Evolutionary conservation across 1,140 invertebrate genomes (phyloP), one percentile per base, ranked within the genome.

Genomic region (Caenorhabditis remanei): DNA sequence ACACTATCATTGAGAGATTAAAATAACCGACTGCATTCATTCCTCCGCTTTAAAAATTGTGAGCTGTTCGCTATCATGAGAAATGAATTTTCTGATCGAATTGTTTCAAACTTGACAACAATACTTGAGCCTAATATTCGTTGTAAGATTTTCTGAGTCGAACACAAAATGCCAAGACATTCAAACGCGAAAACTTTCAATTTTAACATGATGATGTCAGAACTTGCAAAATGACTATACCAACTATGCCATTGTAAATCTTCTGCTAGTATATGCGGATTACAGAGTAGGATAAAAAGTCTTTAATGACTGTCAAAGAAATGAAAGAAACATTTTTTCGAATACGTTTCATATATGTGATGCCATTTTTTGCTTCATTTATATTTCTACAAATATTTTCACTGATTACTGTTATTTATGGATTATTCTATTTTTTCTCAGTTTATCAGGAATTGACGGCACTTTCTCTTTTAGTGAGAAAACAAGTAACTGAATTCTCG

Each of bases 251-350:
- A 53, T 79, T 21, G 46, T 79, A 79, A 79, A 79, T 79, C 71
- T 50, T n/a, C n/a, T 21, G 32, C 61, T 65, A 41, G 16, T 65
- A 40, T 71, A 71, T 71, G n/a, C 32, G 71, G 71, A 79, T 79
- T 79, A 79, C 43, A 79, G 14, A 79, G n/a, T 6, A 21, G 8
- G 65, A 71, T 46, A 46, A 71, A 40, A 19, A 14, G 19, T n/a
- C 21, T 79, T 40, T 21, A 53, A 79, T 79, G 71, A n/a, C 46
- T 21, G 46, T 50, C 14, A 19, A 53, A 53, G 21, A 9, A 24
- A n/a, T 24, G 13, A 21, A 32, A 13, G n/a, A 79, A 79, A 79
- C 71, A 21, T 5, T 50, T 79, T 41, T 79, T 46, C 7, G 14
- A 8, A 71, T 65, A 19, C 65, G 41, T 50, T 50, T 50, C 46